Base-by-base conservation (phyloP, 2,888 invertebrate species). In the Ornithoptera priamus region DNA sequence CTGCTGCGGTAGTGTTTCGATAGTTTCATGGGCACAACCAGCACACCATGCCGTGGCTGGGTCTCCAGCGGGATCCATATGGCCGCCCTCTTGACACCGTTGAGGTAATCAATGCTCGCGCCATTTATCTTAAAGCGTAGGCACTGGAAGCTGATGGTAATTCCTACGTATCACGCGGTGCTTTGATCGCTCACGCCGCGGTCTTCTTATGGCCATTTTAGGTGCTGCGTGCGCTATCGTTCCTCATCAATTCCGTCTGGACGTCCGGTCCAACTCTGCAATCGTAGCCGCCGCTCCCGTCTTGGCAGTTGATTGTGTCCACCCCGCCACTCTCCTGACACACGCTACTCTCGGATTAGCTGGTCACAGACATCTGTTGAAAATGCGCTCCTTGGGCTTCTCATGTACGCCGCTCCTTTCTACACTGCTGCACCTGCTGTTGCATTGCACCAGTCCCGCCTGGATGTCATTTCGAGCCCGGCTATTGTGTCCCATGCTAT, bases 1-100 rank as follows among this genome's bases (percentile, higher is more conserved):
- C 93, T 81, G 93, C 94, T 75, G 88, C 94, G 82, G 94, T 93
- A 72, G 92, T 80, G 94, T 94, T 78, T 93, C 93, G 62, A 80
- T 85, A 83, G 85, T 89, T 80, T 88, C 84, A 73, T 78, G 83
- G 81, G 92, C 91, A 77, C 91, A 92, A 81, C 90, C 90, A 46
- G 81, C 89, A 72, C 87, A 92, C 80, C 85, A 86, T 75, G 86
- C 93, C 50, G 93, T 93, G 50, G 67, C 30, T 90, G 72, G 88
- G 30, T 75, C 75, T 64, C 67, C 79, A 92, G 80, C 85, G 91
- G 84, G 90, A 90, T 82, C 79, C 79, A 3, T 89, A 87, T 80
- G 92, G 92, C 75, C 89, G 90, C 73, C 92, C 92, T 24, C 85
- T 93, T 69, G 92, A 93, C 79, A 92, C 92, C 79, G 89, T 90